Conservation (phyloP, 2,113 vertebrate species). For the Gallinago media region DNA sequence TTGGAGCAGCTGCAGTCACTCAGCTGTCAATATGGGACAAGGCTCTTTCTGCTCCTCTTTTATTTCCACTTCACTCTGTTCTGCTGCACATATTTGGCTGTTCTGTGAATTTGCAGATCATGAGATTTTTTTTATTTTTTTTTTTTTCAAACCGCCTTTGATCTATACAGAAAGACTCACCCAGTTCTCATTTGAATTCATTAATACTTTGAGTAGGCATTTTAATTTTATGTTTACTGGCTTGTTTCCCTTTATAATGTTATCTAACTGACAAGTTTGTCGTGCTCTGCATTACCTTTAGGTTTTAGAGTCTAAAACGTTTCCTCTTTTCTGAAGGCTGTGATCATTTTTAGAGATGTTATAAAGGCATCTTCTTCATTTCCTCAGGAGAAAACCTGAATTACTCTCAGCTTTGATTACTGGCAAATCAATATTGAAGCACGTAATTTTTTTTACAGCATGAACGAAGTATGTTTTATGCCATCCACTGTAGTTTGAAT, state of each 20-base stretch:
- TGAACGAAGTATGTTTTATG: neutral
- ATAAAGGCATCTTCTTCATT: neutral
- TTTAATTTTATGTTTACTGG: slow-evolving; percentile 51
- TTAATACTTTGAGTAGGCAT: slow-evolving; percentile 46
- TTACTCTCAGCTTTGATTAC: slow-evolving; percentile 30
- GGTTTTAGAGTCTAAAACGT: neutral
- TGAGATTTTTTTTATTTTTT: neutral
- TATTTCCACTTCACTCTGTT: slow-evolving; percentile 27
- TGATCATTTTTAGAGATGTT: neutral
- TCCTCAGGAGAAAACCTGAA: slow-evolving; percentile 8
- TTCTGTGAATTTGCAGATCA: slow-evolving; percentile 46
- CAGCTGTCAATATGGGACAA: slow-evolving; percentile 41
- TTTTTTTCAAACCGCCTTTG: slow-evolving; percentile 14
- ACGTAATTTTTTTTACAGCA: neutral
- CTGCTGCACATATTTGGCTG: slow-evolving; percentile 22
- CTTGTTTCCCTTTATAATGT: slow-evolving; percentile 35
- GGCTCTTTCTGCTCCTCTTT: slow-evolving; percentile 35
- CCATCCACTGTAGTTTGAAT: neutral
- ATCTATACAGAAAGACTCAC: slow-evolving; percentile 35
- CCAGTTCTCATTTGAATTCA: slow-evolving; percentile 45
- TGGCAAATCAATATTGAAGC: neutral
- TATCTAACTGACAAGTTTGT: slow-evolving; percentile 22
- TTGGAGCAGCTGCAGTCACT: slow-evolving; percentile 53
- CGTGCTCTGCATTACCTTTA: neutral
- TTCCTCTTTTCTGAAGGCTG: slow-evolving; percentile 33